Conservation (phyloP, 2,888 invertebrate genomes). For the Artemia sinica region DNA sequence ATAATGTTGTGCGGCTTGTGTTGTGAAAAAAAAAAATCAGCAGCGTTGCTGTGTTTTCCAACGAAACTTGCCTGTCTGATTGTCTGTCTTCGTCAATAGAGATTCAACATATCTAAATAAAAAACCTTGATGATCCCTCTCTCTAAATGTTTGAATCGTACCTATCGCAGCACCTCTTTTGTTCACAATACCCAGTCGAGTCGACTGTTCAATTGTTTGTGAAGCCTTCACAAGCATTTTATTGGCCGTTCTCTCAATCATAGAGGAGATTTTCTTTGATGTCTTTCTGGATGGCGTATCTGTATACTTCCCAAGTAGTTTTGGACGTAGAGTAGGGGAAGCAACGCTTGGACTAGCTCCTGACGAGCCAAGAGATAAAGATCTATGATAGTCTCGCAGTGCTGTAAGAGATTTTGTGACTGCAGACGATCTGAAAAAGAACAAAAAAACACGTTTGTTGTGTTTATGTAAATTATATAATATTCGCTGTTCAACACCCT, state of each 20-base stretch:
- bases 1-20: too few species aligned
- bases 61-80: too few species aligned
- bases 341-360: conserved; percentile 18
- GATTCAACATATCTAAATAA: background rate
- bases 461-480: too few species aligned
- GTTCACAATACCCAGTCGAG: conserved; percentile 47
- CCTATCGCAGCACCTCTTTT: background rate
- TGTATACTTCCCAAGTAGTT: conserved; percentile 1
- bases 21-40: too few species aligned
- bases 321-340: background rate
- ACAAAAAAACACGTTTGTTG: too few species aligned
- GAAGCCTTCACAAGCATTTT: conserved; percentile 65
- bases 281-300: conserved; percentile 58
- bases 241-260: conserved; percentile 58
- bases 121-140: background rate
- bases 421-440: conserved; percentile 51
- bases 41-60: too few species aligned
- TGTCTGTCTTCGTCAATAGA: too few species aligned
- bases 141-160: background rate
- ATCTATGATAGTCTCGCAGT: conserved; percentile 59
- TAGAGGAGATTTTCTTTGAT: conserved; percentile 47
- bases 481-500: too few species aligned
- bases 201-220: conserved; percentile 61
- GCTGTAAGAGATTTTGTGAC: conserved; percentile 54
- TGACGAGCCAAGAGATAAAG: conserved; percentile 46